Percentiles rank a stretch among this genome's conserved stretches.
Conservation (phyloP, 2,888 invertebrate genomes). For the Augochlorella aurata region DNA sequence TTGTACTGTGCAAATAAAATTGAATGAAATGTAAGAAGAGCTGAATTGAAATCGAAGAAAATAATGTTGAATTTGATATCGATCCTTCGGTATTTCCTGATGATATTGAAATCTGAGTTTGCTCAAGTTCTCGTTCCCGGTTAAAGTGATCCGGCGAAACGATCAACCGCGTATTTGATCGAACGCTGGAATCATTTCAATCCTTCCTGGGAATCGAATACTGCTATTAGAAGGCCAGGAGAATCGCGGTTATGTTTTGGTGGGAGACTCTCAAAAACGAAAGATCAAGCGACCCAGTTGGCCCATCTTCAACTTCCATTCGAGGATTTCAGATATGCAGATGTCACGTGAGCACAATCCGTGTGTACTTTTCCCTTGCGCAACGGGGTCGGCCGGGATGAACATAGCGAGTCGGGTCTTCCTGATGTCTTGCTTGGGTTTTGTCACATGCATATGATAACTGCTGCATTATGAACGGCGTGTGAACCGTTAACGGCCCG, state of each 20-base stretch:
- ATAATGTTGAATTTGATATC: not conserved
- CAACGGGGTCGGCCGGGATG: slow-evolving; percentile 46
- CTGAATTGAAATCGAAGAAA: not conserved
- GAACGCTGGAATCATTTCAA: not conserved
- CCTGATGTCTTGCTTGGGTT: slow-evolving; percentile 17
- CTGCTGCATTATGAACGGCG: slow-evolving; percentile 23
- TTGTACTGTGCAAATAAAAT: no score
- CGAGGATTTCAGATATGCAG: slow-evolving; percentile 60
- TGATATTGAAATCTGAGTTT: not conserved
- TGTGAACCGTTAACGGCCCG: slow-evolving; percentile 3
- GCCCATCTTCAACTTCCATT: slow-evolving; percentile 67
- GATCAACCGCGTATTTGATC: not conserved
- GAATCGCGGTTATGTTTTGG: slow-evolving; percentile 57
- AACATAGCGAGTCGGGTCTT: slow-evolving; percentile 36
- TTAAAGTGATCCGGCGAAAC: not conserved
- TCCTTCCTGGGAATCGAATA: slow-evolving; percentile 24
- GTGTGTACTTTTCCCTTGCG: slow-evolving; percentile 62
- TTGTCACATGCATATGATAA: slow-evolving; percentile 30
- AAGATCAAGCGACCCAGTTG: slow-evolving; percentile 74
- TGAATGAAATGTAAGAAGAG: not conserved
- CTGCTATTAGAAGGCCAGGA: not conserved
- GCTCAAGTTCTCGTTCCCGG: not conserved
- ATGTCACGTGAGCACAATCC: slow-evolving; percentile 46
- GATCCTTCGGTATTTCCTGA: not conserved
- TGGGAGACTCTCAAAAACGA: slow-evolving; percentile 54